Evolutionary conservation across 2,888 invertebrate species (phyloP).

Genomic region (Bembecia ichneumoniformis): DNA sequence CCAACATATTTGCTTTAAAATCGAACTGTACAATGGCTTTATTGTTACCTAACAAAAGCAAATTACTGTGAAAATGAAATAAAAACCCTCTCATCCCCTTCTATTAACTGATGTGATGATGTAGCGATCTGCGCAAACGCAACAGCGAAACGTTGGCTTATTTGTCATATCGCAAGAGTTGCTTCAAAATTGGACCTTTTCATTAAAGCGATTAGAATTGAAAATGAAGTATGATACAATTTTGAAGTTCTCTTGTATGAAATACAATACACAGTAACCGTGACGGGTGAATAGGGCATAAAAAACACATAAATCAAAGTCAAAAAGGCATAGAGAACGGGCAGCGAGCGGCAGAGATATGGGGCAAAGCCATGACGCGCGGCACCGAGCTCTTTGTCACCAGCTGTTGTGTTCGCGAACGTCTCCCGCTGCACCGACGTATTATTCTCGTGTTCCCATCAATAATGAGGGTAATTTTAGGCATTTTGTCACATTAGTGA

Average conservation of each 20-base stretch:
- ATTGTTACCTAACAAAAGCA: slow-evolving; percentile 60
- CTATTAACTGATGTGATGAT: slow-evolving; percentile 69
- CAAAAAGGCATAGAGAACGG: slow-evolving; percentile 72
- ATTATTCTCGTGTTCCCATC: slow-evolving; percentile 55
- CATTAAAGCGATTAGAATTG: slow-evolving; percentile 11
- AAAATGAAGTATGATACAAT: slow-evolving; percentile 11
- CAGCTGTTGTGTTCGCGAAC: slow-evolving; percentile 45
- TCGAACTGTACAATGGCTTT: slow-evolving; percentile 54
- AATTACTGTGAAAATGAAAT: slow-evolving; percentile 70
- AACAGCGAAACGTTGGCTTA: slow-evolving; percentile 44
- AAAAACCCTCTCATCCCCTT: slow-evolving; percentile 67
- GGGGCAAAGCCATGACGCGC: slow-evolving; percentile 13
- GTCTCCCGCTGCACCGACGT: slow-evolving; percentile 33
- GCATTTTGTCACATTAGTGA: slow-evolving; percentile 66
- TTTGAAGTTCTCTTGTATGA: slow-evolving; percentile 21
- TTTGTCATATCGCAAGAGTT: slow-evolving; percentile 17
- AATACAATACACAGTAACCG: slow-evolving; percentile 55
- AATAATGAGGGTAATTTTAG: slow-evolving; percentile 70
- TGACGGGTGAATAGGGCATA: slow-evolving; percentile 70
- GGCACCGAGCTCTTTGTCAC: slow-evolving; percentile 60
- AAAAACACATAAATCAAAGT: slow-evolving; percentile 73
- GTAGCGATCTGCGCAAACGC: slow-evolving; percentile 63
- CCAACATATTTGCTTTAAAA: slow-evolving; percentile 63
- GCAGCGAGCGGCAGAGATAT: slow-evolving; percentile 19
- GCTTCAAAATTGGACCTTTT: neutral